Percentiles rank a stretch among this genome's conserved stretches.
Evolutionary conservation across 2,797 vertebrate species (phyloP).

Genomic region (Ciconia nigra): DNA sequence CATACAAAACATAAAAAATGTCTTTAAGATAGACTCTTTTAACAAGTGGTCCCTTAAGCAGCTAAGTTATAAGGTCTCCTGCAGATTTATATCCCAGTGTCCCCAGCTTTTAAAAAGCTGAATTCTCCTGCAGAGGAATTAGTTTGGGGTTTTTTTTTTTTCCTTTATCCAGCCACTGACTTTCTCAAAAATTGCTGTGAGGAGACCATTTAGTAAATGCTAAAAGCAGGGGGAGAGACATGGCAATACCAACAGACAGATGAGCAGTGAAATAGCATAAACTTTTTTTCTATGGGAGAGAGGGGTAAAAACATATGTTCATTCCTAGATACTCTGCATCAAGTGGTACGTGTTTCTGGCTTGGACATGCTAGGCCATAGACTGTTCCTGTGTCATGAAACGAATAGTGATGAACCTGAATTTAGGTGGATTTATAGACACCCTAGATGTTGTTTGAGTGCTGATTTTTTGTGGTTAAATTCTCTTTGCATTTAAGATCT

Average conservation of each 20-base stretch:
- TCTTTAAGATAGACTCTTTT: neutral
- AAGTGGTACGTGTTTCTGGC: neutral
- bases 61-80: neutral
- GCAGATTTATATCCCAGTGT: neutral
- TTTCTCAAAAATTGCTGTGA: neutral
- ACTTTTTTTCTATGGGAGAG: neutral
- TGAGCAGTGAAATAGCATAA: neutral
- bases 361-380: neutral
- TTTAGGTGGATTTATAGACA: neutral
- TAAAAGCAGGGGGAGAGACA: accelerated
- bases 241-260: neutral
- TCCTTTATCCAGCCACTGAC: neutral
- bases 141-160: neutral
- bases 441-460: neutral
- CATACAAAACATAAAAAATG: neutral
- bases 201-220: neutral
- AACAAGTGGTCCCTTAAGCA: neutral
- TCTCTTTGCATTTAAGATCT: neutral
- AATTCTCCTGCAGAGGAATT: neutral
- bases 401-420: neutral
- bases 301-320: neutral
- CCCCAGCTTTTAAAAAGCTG: neutral
- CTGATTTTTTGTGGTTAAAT: neutral
- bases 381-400: neutral
- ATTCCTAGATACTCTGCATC: neutral